Evolutionary conservation across 1,140 invertebrate genomes (phyloP).

Genomic region (Bombus pyrosoma): DNA sequence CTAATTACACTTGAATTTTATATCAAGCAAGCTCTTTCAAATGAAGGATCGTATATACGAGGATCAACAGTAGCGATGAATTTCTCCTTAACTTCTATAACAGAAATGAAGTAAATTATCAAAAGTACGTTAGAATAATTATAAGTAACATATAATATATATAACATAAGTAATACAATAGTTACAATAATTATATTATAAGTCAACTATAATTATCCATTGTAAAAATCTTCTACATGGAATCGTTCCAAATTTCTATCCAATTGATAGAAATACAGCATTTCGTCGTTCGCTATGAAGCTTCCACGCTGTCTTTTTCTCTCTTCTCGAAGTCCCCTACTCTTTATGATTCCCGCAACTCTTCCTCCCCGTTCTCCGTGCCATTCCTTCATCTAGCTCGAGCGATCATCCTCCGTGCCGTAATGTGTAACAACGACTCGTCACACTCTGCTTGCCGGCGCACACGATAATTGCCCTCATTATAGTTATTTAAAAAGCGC

Average conservation of each 20-base stretch:
- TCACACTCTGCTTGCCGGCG: conserved; percentile 81
- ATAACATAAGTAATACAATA: too few relatives aligned
- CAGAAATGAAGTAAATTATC: too few relatives aligned
- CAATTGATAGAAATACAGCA: too few relatives aligned
- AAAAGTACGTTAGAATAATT: too few relatives aligned
- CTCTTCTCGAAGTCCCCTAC: not conserved
- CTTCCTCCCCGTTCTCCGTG: conserved; percentile 1
- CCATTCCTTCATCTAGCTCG: conserved; percentile 42
- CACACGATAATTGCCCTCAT: conserved; percentile 82
- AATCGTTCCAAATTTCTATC: not conserved
- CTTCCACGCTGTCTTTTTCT: not conserved
- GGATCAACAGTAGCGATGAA: too few relatives aligned
- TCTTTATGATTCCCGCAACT: not conserved
- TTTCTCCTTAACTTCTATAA: too few relatives aligned
- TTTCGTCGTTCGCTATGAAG: too few relatives aligned
- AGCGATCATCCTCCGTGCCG: conserved; percentile 68
- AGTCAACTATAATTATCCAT: not conserved
- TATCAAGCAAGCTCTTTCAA: too few relatives aligned
- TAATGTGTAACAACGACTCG: conserved; percentile 79
- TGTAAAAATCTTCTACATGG: not conserved
- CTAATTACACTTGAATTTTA: too few relatives aligned
- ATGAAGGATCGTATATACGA: too few relatives aligned
- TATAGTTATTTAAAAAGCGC: conserved; percentile 81
- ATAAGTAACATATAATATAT: too few relatives aligned
- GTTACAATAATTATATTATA: too few relatives aligned